Evolutionary conservation across 2,113 vertebrate species (phyloP).

Genomic region (Genyomyrus donnyi): DNA sequence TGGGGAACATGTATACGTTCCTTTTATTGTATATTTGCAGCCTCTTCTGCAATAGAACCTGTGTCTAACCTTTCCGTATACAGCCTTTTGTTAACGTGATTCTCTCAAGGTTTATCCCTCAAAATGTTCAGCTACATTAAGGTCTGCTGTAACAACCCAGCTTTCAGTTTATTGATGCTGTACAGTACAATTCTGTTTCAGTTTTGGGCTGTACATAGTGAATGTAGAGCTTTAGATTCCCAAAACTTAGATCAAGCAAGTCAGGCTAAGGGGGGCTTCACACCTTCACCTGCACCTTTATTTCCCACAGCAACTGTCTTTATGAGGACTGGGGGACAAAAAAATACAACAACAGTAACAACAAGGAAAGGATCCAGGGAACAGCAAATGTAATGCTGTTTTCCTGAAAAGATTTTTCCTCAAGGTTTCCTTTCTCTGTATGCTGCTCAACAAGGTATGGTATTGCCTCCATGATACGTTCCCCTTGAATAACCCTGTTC

Average conservation of each 20-base stretch:
- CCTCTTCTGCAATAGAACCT: neutral
- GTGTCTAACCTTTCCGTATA: neutral
- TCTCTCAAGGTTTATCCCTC: neutral
- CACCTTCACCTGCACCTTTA: neutral
- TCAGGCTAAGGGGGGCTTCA: neutral
- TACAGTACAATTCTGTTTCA: neutral
- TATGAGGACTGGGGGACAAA: neutral
- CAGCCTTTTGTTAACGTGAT: neutral
- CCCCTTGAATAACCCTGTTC: neutral
- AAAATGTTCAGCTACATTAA: neutral
- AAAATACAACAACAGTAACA: neutral
- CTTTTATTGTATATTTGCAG: neutral
- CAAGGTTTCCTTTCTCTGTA: neutral
- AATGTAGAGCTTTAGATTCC: neutral
- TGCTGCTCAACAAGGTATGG: neutral
- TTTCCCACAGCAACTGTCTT: neutral
- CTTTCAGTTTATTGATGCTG: neutral
- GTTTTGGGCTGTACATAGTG: neutral
- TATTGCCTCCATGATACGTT: neutral
- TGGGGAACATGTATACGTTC: neutral
- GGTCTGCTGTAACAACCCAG: neutral
- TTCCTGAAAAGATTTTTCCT: neutral
- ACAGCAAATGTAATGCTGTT: neutral
- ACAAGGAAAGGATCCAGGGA: neutral
- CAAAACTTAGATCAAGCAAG: neutral